These are phyloP conservation scores for Perognathus longimembris DNA, from an alignment of 2,113 vertebrate genomes.

Conservation along the genomic window DNA sequence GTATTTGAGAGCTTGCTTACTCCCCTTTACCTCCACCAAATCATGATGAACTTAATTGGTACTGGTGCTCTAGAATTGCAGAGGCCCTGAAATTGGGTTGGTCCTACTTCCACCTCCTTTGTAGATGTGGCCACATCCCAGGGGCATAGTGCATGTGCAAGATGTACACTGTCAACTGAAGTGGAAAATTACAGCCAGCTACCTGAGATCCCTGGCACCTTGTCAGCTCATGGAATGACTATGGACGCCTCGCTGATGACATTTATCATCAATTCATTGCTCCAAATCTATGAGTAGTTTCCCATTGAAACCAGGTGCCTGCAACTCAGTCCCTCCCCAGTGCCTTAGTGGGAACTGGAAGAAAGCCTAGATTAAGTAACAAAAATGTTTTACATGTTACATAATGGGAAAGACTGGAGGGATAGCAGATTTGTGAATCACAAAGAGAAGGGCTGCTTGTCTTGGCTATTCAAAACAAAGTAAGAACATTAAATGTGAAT, in stretches of 20 bases:
- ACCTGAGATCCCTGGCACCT: not conserved
- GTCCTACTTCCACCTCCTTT: not conserved
- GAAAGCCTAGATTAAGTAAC: not conserved
- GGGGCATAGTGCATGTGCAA: not conserved
- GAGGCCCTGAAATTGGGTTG: not conserved
- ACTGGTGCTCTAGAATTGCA: not conserved
- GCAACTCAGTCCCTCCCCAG: not conserved
- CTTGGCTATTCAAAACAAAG: not conserved
- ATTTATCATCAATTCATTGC: not conserved
- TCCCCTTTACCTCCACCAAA: not conserved
- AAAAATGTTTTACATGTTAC: not conserved
- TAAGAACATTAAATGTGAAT: not conserved
- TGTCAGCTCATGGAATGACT: slow-evolving; percentile 1
- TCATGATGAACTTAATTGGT: not conserved
- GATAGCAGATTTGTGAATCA: not conserved
- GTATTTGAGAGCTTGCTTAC: not conserved
- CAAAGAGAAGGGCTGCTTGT: not conserved
- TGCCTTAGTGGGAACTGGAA: not conserved
- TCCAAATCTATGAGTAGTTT: not conserved
- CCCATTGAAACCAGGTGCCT: not conserved
- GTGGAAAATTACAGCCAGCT: slow-evolving; percentile 55
- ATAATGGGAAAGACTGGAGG: not conserved
- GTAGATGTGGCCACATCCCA: not conserved
- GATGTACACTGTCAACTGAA: not conserved
- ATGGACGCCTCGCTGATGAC: slow-evolving; percentile 27